Evolutionary conservation across 2,113 vertebrate genomes (phyloP).

Genomic region (Cyphomyrus plagiostoma): DNA sequence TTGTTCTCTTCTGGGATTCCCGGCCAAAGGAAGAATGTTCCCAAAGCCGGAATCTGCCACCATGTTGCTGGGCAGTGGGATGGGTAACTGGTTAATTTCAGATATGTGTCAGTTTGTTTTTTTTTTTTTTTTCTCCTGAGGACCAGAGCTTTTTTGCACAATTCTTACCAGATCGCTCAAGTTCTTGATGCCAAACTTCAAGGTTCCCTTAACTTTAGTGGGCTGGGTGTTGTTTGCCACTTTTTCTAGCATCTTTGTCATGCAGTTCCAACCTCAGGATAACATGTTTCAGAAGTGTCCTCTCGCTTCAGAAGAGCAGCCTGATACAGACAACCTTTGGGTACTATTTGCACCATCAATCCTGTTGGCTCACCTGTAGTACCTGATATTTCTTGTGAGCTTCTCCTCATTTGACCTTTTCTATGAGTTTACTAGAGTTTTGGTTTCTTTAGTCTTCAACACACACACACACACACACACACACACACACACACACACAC

Average conservation of each 20-base stretch:
- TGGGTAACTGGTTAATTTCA: neutral
- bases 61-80: neutral
- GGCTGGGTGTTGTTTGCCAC: neutral
- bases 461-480: neutral
- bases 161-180: neutral
- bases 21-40: neutral
- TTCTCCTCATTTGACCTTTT: neutral
- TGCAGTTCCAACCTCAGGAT: neutral
- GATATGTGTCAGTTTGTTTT: neutral
- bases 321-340: neutral
- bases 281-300: neutral
- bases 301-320: neutral
- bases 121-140: neutral
- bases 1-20: neutral
- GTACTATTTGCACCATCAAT: neutral
- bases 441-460: neutral
- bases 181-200: neutral
- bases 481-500: neutral
- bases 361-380: neutral
- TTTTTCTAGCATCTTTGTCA: neutral
- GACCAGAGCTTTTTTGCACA: neutral
- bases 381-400: neutral
- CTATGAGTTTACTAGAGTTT: neutral
- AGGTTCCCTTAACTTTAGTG: neutral
- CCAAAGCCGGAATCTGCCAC: neutral